Evolutionary conservation across 2,113 vertebrate genomes (phyloP).

Genomic region (Otus sunia): DNA sequence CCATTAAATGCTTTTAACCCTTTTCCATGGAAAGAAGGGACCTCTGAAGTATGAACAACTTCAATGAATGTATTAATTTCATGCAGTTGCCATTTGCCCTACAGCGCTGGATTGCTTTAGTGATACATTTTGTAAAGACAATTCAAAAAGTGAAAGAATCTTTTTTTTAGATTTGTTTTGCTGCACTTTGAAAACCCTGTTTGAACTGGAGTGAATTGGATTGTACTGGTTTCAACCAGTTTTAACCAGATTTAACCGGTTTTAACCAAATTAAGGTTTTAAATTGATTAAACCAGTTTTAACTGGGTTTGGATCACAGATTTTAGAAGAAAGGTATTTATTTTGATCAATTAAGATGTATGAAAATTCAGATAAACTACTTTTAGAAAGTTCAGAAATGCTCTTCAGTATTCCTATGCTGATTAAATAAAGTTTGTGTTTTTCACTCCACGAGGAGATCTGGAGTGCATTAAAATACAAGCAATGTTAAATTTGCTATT

Average conservation of each 20-base stretch:
- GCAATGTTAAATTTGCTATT: background rate
- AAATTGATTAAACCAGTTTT: too few species aligned
- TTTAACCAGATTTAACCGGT: too few species aligned
- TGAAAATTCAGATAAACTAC: background rate
- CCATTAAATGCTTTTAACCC: slow-evolving; percentile 50
- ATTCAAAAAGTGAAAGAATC: background rate
- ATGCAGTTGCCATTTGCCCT: slow-evolving; percentile 1
- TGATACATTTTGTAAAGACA: background rate
- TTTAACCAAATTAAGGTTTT: too few species aligned
- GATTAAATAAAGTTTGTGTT: background rate
- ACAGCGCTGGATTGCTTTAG: background rate
- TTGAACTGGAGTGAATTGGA: too few species aligned
- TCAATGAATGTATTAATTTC: slow-evolving; percentile 44
- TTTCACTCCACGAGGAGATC: background rate
- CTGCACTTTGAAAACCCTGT: background rate
- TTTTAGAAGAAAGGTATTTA: background rate
- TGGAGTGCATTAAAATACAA: background rate
- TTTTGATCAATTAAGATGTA: background rate
- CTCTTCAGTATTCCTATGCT: background rate
- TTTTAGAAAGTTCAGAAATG: background rate
- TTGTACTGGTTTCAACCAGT: too few species aligned
- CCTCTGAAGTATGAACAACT: background rate
- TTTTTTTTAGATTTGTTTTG: background rate
- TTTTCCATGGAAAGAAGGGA: background rate
- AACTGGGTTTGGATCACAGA: background rate